phyloP scores from a whole-genome alignment of 1,140 invertebrate species.

The Cydia amplana region DNA sequence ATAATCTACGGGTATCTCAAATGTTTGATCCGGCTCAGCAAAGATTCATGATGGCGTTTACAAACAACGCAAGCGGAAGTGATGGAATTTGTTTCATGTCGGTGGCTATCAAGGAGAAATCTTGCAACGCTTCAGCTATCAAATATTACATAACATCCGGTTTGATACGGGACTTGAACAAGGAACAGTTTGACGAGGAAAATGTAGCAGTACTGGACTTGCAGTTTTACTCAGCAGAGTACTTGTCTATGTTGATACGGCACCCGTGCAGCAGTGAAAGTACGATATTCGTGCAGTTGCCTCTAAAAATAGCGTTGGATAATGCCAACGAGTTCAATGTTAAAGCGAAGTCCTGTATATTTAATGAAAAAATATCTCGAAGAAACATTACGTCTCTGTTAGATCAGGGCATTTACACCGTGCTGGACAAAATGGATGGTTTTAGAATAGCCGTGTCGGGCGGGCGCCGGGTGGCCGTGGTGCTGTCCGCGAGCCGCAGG shows the following conservation, averaged over 20 bases:
- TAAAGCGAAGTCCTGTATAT: conserved; percentile 75
- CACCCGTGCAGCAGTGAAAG: conserved; percentile 78
- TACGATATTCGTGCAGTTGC: conserved; percentile 84
- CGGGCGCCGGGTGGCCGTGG: conserved; percentile 91
- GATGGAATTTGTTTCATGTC: conserved; percentile 74
- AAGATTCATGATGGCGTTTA: conserved; percentile 68
- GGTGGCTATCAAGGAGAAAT: conserved; percentile 59
- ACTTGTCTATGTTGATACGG: conserved; percentile 87
- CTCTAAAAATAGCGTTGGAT: conserved; percentile 76
- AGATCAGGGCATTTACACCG: conserved; percentile 78
- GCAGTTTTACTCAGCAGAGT: conserved; percentile 90
- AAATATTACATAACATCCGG: conserved; percentile 63
- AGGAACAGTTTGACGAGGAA: conserved; percentile 57
- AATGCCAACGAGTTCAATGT: conserved; percentile 73
- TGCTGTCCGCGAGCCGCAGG: conserved; percentile 88
- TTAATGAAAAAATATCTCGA: conserved; percentile 75
- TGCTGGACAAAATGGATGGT: conserved; percentile 87
- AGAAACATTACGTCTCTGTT: conserved; percentile 77
- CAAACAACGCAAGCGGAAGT: conserved; percentile 48
- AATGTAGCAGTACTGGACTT: conserved; percentile 81
- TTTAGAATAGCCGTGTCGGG: conserved; percentile 91
- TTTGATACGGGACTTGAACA: conserved; percentile 57
- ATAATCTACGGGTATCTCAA: conserved; percentile 70
- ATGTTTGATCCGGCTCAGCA: conserved; percentile 63
- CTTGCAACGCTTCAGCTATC: conserved; percentile 51